These are phyloP conservation scores for Anisognathus igniventris DNA, from an alignment of 2,797 vertebrate species.

Conservation along the genomic window DNA sequence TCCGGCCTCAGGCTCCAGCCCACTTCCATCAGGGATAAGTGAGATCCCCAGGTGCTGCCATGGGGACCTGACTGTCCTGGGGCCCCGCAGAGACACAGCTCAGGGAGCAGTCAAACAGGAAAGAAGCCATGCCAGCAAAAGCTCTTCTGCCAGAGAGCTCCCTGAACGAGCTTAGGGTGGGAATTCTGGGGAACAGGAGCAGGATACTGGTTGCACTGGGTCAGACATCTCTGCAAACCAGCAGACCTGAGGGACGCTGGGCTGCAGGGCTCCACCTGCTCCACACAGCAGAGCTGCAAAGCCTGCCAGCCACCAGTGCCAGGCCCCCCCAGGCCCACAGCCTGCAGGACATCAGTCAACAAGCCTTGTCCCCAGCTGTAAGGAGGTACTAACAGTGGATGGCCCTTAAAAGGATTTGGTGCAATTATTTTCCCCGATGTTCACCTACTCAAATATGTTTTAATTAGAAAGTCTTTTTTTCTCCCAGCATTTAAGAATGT, in stretches of 20 bases:
- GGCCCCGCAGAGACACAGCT: background rate
- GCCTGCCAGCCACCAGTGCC: background rate
- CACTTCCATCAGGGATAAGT: background rate
- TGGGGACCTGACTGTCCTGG: background rate
- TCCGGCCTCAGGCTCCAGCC: background rate
- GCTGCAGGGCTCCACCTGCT: background rate
- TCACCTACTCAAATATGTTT: background rate
- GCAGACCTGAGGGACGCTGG: background rate
- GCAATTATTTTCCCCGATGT: background rate
- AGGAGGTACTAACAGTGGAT: background rate
- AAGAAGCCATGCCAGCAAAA: background rate
- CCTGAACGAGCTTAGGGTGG: background rate
- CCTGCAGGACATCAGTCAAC: background rate
- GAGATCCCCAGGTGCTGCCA: background rate
- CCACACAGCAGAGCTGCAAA: background rate
- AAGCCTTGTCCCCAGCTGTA: background rate
- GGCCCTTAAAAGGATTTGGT: background rate
- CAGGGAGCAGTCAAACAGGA: background rate
- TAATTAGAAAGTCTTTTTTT: background rate
- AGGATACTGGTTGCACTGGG: background rate
- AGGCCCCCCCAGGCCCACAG: background rate
- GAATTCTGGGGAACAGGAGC: background rate
- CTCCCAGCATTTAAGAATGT: background rate
- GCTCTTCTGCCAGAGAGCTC: background rate
- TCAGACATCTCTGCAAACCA: background rate